Conservation (phyloP, 2,797 vertebrate species). For the Petrocephalus schoutedeni region DNA sequence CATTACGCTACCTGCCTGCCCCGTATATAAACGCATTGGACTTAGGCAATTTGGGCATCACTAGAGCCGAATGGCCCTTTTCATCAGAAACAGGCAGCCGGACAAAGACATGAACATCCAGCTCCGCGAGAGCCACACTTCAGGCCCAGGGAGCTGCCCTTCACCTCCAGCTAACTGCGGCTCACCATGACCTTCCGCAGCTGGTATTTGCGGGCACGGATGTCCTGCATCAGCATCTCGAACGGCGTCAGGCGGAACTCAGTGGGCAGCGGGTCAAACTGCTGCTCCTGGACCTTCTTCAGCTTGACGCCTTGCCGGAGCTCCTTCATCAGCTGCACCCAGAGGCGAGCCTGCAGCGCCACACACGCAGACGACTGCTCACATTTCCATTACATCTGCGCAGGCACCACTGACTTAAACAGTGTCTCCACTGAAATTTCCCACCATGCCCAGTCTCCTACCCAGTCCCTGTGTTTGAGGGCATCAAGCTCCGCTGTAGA, state of each 20-base stretch:
- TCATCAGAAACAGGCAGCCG: background rate
- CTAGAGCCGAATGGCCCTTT: background rate
- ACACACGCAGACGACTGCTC: background rate
- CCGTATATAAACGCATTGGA: background rate
- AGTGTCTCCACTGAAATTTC: background rate
- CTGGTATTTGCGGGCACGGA: conserved; percentile 81
- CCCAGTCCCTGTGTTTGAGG: conserved; percentile 86
- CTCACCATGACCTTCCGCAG: conserved; percentile 96
- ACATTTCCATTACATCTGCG: background rate
- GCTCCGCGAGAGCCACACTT: background rate
- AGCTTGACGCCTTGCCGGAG: conserved; percentile 89
- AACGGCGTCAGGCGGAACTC: conserved; percentile 96
- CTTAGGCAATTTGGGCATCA: background rate
- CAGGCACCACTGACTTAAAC: background rate
- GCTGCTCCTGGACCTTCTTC: conserved; percentile 90
- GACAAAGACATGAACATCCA: background rate
- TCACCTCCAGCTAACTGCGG: background rate
- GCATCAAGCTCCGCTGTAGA: conserved; percentile 71
- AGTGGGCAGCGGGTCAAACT: conserved; percentile 82
- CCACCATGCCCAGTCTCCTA: conserved; percentile 42
- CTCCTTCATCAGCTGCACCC: conserved; percentile 96
- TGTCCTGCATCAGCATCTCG: conserved; percentile 98
- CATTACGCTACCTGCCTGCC: no score
- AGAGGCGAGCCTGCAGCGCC: conserved; percentile 74
- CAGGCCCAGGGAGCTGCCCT: no score